Percentiles rank a stretch among this genome's conserved stretches.
Evolutionary conservation across 1,140 invertebrate genomes (phyloP).

Genomic region (Magallana angulata): DNA sequence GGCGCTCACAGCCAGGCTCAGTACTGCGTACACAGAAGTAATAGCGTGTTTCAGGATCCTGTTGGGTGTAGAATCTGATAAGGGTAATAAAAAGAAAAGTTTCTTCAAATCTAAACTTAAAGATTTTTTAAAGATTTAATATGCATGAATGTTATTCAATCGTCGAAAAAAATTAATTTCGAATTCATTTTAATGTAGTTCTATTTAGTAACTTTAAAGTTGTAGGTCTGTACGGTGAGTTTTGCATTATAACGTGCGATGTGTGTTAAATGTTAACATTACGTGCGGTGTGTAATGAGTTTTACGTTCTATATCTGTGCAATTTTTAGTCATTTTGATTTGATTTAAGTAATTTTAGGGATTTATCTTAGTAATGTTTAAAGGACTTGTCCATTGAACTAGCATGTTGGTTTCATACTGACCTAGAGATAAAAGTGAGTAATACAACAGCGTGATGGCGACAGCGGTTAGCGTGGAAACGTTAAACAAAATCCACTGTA

Average conservation of each 20-base stretch:
- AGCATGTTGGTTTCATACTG: not conserved
- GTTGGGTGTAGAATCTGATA: conserved; percentile 39
- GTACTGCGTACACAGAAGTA: conserved; percentile 87
- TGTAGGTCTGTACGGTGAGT: no score
- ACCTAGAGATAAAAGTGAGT: conserved; percentile 26
- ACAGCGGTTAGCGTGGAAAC: conserved; percentile 17
- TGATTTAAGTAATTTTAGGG: not conserved
- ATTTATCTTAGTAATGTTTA: no score
- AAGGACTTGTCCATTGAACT: no score
- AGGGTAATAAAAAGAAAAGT: not conserved
- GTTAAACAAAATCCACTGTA: conserved; percentile 51
- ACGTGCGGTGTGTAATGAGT: not conserved
- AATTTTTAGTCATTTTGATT: not conserved
- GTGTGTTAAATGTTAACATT: no score
- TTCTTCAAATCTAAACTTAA: not conserved
- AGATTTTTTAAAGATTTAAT: no score
- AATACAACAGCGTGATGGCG: conserved; percentile 45
- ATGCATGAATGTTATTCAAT: no score
- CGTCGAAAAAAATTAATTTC: no score
- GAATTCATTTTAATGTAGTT: no score
- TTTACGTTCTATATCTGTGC: no score
- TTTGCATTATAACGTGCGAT: no score
- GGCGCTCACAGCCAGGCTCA: conserved; percentile 85
- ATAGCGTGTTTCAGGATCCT: conserved; percentile 82
- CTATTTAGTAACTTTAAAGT: no score